These are phyloP conservation scores for Stratiomys singularior DNA, from an alignment of 2,888 invertebrate species.

Conservation along the genomic window DNA sequence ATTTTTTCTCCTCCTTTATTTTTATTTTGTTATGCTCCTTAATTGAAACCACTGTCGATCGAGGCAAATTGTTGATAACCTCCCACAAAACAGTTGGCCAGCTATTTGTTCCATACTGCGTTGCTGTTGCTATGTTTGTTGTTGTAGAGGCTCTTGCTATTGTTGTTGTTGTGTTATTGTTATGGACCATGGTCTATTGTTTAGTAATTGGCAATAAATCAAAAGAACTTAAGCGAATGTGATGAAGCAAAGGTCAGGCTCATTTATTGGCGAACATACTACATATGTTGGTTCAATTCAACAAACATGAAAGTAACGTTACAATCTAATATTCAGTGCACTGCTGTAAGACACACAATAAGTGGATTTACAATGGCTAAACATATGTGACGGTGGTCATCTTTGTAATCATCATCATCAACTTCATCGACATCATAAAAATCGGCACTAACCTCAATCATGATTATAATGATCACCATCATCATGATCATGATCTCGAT, in stretches of 20 bases:
- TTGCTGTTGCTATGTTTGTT: neutral
- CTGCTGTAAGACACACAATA: too few species aligned
- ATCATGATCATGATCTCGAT: too few species aligned
- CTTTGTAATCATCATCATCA: too few species aligned
- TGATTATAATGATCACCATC: too few species aligned
- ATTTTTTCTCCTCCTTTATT: neutral
- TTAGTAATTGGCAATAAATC: slow-evolving; percentile 10
- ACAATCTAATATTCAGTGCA: too few species aligned
- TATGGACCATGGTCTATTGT: neutral
- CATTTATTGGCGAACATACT: neutral
- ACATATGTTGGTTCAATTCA: too few species aligned
- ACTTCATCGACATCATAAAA: too few species aligned
- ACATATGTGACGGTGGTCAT: too few species aligned
- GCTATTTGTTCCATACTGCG: neutral
- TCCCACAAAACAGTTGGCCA: neutral
- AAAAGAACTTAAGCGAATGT: neutral
- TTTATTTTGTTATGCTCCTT: too few species aligned
- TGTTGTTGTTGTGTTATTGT: neutral
- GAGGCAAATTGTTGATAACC: slow-evolving; percentile 8
- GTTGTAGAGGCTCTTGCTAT: neutral
- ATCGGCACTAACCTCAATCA: too few species aligned
- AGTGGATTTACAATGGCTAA: too few species aligned
- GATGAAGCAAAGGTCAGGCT: slow-evolving; percentile 24
- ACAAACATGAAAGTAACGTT: too few species aligned
- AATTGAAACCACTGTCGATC: slow-evolving; percentile 22